Conservation (phyloP, 92 coral and sea anemone species). For the Desmophyllum pertusum region DNA sequence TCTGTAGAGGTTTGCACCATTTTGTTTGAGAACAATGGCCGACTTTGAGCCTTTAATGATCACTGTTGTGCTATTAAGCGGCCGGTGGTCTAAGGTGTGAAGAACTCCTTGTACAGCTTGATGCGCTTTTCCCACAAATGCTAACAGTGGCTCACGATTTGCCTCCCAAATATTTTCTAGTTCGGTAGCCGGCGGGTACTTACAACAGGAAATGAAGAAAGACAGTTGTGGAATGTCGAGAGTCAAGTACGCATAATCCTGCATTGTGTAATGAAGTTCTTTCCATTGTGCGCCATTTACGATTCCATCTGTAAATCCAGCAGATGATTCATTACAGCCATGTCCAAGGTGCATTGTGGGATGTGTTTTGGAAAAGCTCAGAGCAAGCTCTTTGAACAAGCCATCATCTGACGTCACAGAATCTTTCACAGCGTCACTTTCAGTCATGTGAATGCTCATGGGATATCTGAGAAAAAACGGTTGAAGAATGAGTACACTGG, state of each 20-base stretch:
- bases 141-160: slow-evolving; percentile 77
- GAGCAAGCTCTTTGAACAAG: slow-evolving; percentile 81
- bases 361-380: slow-evolving; percentile 71
- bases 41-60: slow-evolving; percentile 52
- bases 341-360: slow-evolving; percentile 90
- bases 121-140: slow-evolving; percentile 73
- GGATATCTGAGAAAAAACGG: slow-evolving; percentile 74
- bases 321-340: slow-evolving; percentile 70
- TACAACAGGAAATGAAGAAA: slow-evolving; percentile 89
- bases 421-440: slow-evolving; percentile 55
- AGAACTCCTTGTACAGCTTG: slow-evolving; percentile 84
- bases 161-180: slow-evolving; percentile 65
- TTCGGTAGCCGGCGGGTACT: slow-evolving; percentile 65
- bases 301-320: slow-evolving; percentile 70
- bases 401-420: slow-evolving; percentile 76
- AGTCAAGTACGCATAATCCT: slow-evolving; percentile 83
- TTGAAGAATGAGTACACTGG: neutral
- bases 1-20: slow-evolving; percentile 72
- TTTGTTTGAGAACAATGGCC: slow-evolving; percentile 61
- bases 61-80: slow-evolving; percentile 64
- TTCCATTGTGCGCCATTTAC: slow-evolving; percentile 82
- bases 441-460: slow-evolving; percentile 56
- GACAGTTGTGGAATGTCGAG: slow-evolving; percentile 78
- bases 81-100: slow-evolving; percentile 63
- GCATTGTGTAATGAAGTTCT: slow-evolving; percentile 85